Percentiles rank a stretch among this genome's conserved stretches.
Evolutionary conservation across 2,888 invertebrate species (phyloP).

Genomic region (Agonopterix alstromeriana): DNA sequence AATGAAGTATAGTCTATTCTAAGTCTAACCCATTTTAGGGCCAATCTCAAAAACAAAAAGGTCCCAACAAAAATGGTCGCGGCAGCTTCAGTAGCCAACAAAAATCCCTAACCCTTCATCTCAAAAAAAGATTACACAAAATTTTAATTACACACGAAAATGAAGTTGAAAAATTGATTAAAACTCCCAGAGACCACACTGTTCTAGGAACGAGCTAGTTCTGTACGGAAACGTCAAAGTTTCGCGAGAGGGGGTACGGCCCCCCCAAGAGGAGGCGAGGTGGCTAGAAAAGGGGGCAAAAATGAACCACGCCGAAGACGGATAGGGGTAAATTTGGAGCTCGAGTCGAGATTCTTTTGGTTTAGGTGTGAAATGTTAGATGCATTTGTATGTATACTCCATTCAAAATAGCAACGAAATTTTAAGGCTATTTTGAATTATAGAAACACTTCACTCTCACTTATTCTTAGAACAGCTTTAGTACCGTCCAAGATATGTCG

Average conservation of each 20-base stretch:
- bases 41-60: too few species aligned
- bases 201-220: slow-evolving; percentile 7
- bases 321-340: slow-evolving; percentile 39
- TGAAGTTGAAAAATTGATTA: slow-evolving; percentile 53
- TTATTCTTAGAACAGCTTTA: too few species aligned
- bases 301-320: slow-evolving; percentile 35
- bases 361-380: too few species aligned
- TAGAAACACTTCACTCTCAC: too few species aligned
- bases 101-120: background rate
- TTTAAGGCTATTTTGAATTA: too few species aligned
- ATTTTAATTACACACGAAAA: slow-evolving; percentile 34
- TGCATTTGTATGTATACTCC: too few species aligned
- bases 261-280: slow-evolving; percentile 6
- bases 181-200: slow-evolving; percentile 33
- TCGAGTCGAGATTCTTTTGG: background rate
- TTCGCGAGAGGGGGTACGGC: slow-evolving; percentile 18
- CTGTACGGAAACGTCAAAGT: slow-evolving; percentile 32
- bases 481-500: too few species aligned
- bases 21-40: too few species aligned
- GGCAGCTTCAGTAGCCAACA: too few species aligned
- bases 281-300: slow-evolving; percentile 24
- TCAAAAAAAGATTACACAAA: slow-evolving; percentile 10
- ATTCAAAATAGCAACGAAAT: too few species aligned
- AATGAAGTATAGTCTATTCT: too few species aligned
- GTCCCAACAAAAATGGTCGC: too few species aligned